Percentiles rank a stretch among this genome's conserved stretches.
These are phyloP conservation scores for Bombus cullumanus DNA, from an alignment of 1,140 invertebrate genomes.

Conservation along the genomic window DNA sequence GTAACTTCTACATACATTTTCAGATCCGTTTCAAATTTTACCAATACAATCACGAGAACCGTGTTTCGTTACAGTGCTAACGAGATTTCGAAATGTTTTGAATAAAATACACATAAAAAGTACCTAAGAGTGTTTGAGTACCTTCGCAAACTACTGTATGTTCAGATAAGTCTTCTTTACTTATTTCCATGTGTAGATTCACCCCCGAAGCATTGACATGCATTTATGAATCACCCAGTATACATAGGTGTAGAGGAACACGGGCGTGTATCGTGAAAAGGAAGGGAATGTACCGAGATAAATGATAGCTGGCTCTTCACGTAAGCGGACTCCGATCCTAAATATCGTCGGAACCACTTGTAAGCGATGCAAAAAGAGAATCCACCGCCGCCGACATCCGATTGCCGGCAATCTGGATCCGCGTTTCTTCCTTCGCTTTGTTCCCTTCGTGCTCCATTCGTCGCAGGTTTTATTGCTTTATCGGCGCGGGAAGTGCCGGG, in stretches of 20 bases:
- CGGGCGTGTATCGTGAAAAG: background rate
- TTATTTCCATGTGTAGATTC: too few species aligned
- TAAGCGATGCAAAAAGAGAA: conserved; percentile 34
- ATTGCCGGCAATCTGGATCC: conserved; percentile 29
- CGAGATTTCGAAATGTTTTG: too few species aligned
- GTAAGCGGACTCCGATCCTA: conserved; percentile 43
- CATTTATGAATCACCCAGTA: too few species aligned
- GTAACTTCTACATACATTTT: too few species aligned
- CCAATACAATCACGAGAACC: too few species aligned
- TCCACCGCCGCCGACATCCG: conserved; percentile 10
- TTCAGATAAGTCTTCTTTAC: background rate
- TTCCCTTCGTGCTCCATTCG: background rate
- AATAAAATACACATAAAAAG: too few species aligned
- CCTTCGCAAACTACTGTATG: too few species aligned
- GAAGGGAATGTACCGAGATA: conserved; percentile 23
- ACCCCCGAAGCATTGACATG: too few species aligned
- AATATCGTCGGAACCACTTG: conserved; percentile 34
- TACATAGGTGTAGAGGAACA: background rate
- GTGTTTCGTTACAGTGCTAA: too few species aligned
- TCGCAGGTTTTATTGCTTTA: conserved; percentile 14
- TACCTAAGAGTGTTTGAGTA: too few species aligned
- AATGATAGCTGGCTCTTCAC: conserved; percentile 22
- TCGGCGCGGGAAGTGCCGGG: background rate
- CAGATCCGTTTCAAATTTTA: too few species aligned
- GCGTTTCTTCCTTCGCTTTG: background rate